Evolutionary conservation across 2,797 vertebrate genomes (phyloP).

Genomic region (Catostomus latipinnis): DNA sequence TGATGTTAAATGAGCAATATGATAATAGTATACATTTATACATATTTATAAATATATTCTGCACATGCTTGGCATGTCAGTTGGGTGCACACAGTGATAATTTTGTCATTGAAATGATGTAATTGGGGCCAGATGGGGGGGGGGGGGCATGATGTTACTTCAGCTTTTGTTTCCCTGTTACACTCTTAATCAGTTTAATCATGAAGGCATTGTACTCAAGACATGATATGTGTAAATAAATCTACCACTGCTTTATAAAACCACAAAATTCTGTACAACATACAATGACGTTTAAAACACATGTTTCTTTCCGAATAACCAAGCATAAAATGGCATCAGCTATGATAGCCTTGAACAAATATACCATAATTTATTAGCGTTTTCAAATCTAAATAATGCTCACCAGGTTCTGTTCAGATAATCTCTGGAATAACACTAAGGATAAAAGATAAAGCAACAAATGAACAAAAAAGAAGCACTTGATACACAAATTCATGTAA

Average conservation of each 20-base stretch:
- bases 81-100: background rate
- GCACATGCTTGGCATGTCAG: slow-evolving; percentile 15
- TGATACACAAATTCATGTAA: slow-evolving; percentile 55
- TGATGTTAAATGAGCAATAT: slow-evolving; percentile 18
- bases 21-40: background rate
- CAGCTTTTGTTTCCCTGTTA: slow-evolving; percentile 9
- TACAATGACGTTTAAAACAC: slow-evolving; percentile 19
- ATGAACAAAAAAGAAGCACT: slow-evolving; percentile 37
- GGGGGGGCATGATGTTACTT: background rate
- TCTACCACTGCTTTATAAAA: slow-evolving; percentile 40
- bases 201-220: background rate
- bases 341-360: slow-evolving; percentile 47
- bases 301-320: slow-evolving; percentile 23
- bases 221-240: slow-evolving; percentile 37
- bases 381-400: slow-evolving; percentile 50
- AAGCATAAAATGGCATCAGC: slow-evolving; percentile 39
- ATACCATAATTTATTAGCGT: slow-evolving; percentile 50
- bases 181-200: slow-evolving; percentile 19
- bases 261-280: slow-evolving; percentile 52
- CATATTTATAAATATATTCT: background rate
- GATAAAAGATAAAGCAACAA: slow-evolving; percentile 19
- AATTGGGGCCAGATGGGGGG: background rate
- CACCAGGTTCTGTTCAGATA: slow-evolving; percentile 42
- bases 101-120: background rate
- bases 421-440: slow-evolving; percentile 29